Evolutionary conservation across 2,888 invertebrate genomes (phyloP).

Genomic region (Punctoribates punctum): DNA sequence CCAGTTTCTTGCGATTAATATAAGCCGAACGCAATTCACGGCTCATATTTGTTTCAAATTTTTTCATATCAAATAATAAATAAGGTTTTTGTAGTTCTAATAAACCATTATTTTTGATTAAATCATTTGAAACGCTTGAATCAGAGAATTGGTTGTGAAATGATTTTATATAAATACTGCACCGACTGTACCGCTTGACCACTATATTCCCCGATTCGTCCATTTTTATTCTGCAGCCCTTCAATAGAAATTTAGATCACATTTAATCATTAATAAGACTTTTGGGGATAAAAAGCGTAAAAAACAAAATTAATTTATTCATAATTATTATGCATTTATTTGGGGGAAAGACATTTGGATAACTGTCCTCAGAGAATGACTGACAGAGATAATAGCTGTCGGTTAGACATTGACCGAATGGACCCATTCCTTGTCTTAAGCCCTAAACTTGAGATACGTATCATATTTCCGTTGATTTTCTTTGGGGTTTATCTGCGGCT

Average conservation of each 20-base stretch:
- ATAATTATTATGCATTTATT: too few relatives aligned
- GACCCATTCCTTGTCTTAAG: too few relatives aligned
- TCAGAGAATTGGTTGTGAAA: slow-evolving; percentile 47
- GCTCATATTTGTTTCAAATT: slow-evolving; percentile 86
- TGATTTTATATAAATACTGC: slow-evolving; percentile 80
- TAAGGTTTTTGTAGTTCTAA: slow-evolving; percentile 88
- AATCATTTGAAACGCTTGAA: slow-evolving; percentile 84
- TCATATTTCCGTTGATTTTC: too few relatives aligned
- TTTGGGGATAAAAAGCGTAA: too few relatives aligned
- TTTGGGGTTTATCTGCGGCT: too few relatives aligned
- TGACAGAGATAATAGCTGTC: too few relatives aligned
- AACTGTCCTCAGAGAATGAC: too few relatives aligned
- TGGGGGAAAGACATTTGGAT: too few relatives aligned
- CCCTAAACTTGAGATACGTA: too few relatives aligned
- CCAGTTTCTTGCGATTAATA: slow-evolving; percentile 81
- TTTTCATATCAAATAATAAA: slow-evolving; percentile 95
- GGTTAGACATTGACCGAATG: too few relatives aligned
- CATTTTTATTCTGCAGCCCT: slow-evolving; percentile 94
- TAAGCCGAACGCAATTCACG: slow-evolving; percentile 75
- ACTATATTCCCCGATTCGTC: slow-evolving; percentile 92
- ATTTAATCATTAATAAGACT: background rate
- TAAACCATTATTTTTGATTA: slow-evolving; percentile 77
- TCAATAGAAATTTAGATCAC: slow-evolving; percentile 54
- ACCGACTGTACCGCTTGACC: slow-evolving; percentile 86
- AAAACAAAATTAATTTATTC: too few relatives aligned